These are phyloP conservation scores for Tenthredo livida DNA, from an alignment of 2,888 invertebrate genomes.

Conservation along the genomic window DNA sequence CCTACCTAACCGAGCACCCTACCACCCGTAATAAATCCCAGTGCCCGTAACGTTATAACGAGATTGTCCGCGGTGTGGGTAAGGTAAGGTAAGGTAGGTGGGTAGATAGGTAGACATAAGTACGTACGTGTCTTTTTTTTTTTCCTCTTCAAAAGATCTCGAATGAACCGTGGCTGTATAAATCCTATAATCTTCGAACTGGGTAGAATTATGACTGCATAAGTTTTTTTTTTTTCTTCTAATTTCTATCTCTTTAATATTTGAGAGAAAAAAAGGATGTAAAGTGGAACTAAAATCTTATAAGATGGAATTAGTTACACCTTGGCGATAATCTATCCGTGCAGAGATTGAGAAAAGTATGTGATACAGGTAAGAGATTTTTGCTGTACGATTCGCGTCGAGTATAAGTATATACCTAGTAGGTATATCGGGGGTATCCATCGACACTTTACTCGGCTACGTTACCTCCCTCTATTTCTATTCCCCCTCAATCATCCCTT, in stretches of 20 bases:
- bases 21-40: slow-evolving; percentile 30
- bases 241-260: too few species aligned
- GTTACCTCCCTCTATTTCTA: not conserved
- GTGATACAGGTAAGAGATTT: not conserved
- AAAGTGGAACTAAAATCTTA: too few species aligned
- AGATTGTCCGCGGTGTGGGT: slow-evolving; percentile 25
- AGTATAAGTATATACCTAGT: not conserved
- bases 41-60: slow-evolving; percentile 30
- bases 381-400: not conserved
- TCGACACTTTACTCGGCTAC: slow-evolving; percentile 5
- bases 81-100: not conserved
- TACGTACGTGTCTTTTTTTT: not conserved
- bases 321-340: too few species aligned
- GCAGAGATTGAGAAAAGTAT: too few species aligned
- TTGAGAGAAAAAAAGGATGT: too few species aligned
- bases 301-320: too few species aligned
- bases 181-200: too few species aligned
- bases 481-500: slow-evolving; percentile 31
- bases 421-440: not conserved
- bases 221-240: too few species aligned
- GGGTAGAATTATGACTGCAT: too few species aligned
- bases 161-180: too few species aligned
- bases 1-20: not conserved
- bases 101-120: not conserved
- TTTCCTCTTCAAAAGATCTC: not conserved